These are phyloP conservation scores for Anthopleura xanthogrammica DNA, from an alignment of 92 coral and sea anemone species.

Conservation along the genomic window DNA sequence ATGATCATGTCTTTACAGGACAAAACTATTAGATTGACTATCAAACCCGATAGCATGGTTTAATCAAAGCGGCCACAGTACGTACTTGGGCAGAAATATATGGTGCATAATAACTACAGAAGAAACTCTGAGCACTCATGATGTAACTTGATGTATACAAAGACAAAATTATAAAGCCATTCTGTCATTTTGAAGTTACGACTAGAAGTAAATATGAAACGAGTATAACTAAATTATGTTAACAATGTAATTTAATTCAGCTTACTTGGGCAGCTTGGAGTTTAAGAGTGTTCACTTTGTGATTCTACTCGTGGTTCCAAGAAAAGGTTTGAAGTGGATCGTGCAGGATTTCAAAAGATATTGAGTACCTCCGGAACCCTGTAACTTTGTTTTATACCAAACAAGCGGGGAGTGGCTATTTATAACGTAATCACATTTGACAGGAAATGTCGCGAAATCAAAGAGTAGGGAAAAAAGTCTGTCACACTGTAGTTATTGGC, in stretches of 20 bases:
- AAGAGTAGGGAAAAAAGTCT: conserved; percentile 6
- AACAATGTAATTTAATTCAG: not conserved
- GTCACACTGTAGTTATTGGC: conserved; percentile 22
- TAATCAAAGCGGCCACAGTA: not conserved
- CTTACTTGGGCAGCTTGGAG: not conserved
- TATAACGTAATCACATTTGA: conserved; percentile 71
- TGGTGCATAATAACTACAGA: not conserved
- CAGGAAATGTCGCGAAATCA: conserved; percentile 63
- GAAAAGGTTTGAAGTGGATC: conserved; percentile 2
- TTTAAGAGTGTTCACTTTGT: conserved; percentile 9
- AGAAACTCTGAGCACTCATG: not conserved
- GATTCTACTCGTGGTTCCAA: not conserved
- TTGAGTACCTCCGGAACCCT: conserved; percentile 1
- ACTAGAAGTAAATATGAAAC: not conserved
- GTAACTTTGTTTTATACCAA: conserved; percentile 40
- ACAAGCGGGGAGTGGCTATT: conserved; percentile 70
- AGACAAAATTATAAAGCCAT: not conserved
- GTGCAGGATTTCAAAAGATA: not conserved
- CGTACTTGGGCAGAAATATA: not conserved
- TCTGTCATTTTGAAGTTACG: not conserved
- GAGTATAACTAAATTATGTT: not conserved
- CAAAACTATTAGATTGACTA: not conserved
- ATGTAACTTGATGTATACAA: not conserved
- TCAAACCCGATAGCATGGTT: not conserved
- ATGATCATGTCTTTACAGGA: not conserved